Conservation (phyloP, 2,113 vertebrate species). For the Syngnathoides biaculeatus region DNA sequence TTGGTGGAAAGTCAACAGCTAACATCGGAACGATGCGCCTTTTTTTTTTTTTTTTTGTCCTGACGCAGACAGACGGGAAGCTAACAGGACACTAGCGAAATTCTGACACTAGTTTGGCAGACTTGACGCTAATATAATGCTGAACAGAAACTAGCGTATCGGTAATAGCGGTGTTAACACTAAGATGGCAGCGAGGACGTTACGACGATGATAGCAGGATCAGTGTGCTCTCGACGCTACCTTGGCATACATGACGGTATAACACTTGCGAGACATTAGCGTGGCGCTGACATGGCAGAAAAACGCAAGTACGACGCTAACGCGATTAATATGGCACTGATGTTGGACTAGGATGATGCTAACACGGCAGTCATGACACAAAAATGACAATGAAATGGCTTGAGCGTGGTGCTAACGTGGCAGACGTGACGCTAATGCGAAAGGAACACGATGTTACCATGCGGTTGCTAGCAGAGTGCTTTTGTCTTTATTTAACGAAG, state of each 20-base stretch:
- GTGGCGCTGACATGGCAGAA: not conserved
- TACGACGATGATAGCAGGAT: too few relatives aligned
- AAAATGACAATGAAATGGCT: not conserved
- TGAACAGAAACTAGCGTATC: not conserved
- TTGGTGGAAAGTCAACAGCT: not conserved
- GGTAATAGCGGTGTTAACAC: too few relatives aligned
- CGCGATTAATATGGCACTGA: too few relatives aligned
- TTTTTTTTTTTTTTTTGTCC: too few relatives aligned
- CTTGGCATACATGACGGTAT: too few relatives aligned
- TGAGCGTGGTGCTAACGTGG: not conserved
- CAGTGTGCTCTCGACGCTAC: too few relatives aligned
- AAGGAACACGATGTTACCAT: not conserved
- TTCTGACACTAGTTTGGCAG: not conserved
- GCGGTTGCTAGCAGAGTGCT: not conserved
- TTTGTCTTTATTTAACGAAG: too few relatives aligned
- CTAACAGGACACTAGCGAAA: not conserved
- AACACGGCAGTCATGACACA: not conserved
- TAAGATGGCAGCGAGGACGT: too few relatives aligned
- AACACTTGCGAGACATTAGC: not conserved
- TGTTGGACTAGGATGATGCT: too few relatives aligned
- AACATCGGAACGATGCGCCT: too few relatives aligned
- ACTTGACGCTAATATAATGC: not conserved
- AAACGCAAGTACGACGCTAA: too few relatives aligned
- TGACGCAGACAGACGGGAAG: not conserved
- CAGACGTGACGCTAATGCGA: not conserved